These are phyloP conservation scores for Lithobates pipiens DNA, from an alignment of 2,797 vertebrate genomes.

Conservation along the genomic window DNA sequence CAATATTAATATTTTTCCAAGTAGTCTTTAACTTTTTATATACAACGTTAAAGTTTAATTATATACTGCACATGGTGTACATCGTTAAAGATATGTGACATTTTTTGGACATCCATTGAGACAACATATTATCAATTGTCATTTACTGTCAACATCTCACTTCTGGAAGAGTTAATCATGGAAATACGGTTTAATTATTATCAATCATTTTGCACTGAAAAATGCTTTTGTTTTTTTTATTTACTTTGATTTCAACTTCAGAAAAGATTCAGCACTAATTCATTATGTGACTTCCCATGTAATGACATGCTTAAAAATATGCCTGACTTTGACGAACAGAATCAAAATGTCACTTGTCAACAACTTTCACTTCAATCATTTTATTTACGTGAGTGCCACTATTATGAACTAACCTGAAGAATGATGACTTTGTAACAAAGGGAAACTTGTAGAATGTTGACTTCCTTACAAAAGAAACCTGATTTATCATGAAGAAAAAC, in stretches of 20 bases:
- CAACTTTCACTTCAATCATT: conserved; percentile 20
- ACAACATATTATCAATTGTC: no score
- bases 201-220: background rate
- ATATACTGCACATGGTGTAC: no score
- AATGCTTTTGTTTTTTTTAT: background rate
- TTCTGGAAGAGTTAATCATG: background rate
- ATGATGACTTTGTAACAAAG: conserved; percentile 35
- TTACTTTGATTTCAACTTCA: background rate
- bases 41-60: no score
- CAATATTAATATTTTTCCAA: no score
- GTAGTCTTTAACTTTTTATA: no score
- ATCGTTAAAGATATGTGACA: no score
- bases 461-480: conserved; percentile 9
- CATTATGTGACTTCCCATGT: background rate
- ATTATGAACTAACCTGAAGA: background rate
- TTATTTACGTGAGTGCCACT: conserved; percentile 4
- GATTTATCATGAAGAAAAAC: conserved; percentile 37
- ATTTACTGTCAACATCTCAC: background rate
- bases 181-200: background rate
- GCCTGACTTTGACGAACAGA: background rate
- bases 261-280: background rate
- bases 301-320: background rate
- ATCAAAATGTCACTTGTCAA: conserved; percentile 29
- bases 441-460: background rate
- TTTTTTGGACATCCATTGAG: no score